These are phyloP conservation scores for Teinopalpus imperialis DNA, from an alignment of 2,888 invertebrate genomes.

Conservation along the genomic window DNA sequence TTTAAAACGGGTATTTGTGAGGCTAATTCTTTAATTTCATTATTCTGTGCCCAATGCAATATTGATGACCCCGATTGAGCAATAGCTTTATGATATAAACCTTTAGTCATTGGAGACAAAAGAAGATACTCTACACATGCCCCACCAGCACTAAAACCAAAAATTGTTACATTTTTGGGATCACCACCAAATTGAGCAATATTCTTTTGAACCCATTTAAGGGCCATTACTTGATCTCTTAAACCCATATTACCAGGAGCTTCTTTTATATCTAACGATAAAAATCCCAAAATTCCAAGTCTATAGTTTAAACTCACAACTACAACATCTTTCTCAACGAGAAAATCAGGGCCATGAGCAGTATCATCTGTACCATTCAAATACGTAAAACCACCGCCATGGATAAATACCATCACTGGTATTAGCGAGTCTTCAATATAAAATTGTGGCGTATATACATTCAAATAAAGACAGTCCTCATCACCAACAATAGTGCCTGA, in stretches of 20 bases:
- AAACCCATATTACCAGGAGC: slow-evolving; percentile 76
- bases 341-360: slow-evolving; percentile 64
- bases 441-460: slow-evolving; percentile 84
- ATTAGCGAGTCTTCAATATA: slow-evolving; percentile 34
- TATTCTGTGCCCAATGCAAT: slow-evolving; percentile 69
- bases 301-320: slow-evolving; percentile 70
- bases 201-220: slow-evolving; percentile 77
- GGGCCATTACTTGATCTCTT: slow-evolving; percentile 75
- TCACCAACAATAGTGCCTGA: slow-evolving; percentile 75
- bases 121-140: slow-evolving; percentile 69
- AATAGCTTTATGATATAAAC: slow-evolving; percentile 78
- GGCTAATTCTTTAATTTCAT: slow-evolving; percentile 50
- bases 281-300: slow-evolving; percentile 69
- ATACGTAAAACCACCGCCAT: slow-evolving; percentile 72
- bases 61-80: slow-evolving; percentile 79
- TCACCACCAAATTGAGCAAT: slow-evolving; percentile 73
- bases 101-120: slow-evolving; percentile 66
- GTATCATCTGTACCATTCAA: slow-evolving; percentile 66
- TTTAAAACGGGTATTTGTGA: slow-evolving; percentile 49
- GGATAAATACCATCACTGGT: slow-evolving; percentile 73
- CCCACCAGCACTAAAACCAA: slow-evolving; percentile 79
- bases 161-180: slow-evolving; percentile 71
- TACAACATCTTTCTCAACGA: slow-evolving; percentile 66
- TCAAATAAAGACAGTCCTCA: slow-evolving; percentile 86
- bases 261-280: slow-evolving; percentile 60